Evolutionary conservation across 2,797 vertebrate species (phyloP).

Genomic region (Morelia viridis): DNA sequence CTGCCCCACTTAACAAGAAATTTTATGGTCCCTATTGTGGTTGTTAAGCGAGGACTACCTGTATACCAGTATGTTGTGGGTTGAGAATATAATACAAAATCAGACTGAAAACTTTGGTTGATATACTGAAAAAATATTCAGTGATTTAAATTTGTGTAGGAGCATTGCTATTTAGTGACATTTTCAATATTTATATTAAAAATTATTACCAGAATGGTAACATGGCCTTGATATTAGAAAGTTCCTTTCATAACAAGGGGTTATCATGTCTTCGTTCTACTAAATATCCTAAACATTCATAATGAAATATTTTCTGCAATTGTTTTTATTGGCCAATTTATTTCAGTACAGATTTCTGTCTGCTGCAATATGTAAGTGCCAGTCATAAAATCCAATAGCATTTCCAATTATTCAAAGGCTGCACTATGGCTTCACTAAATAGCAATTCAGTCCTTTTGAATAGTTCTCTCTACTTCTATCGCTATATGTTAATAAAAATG

Average conservation of each 20-base stretch:
- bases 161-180: constrained; percentile 45
- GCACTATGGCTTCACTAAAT: not conserved
- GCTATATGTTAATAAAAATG: not conserved
- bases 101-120: constrained; percentile 35
- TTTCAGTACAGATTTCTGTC: not conserved
- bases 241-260: constrained; percentile 38
- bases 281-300: not conserved
- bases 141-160: constrained; percentile 52
- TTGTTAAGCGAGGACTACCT: no score
- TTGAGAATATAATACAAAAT: constrained; percentile 63
- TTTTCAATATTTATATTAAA: constrained; percentile 43
- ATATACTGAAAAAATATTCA: constrained; percentile 51
- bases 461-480: not conserved
- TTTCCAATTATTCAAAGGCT: not conserved
- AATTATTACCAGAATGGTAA: not conserved
- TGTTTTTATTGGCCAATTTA: not conserved
- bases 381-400: not conserved
- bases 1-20: no score
- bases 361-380: not conserved
- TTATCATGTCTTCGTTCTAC: not conserved
- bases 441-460: constrained; percentile 3
- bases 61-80: constrained; percentile 67
- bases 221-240: not conserved
- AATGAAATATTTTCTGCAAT: not conserved
- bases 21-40: no score